Evolutionary conservation across 2,888 invertebrate species (phyloP).

Genomic region (Chrysolina oricalcia): DNA sequence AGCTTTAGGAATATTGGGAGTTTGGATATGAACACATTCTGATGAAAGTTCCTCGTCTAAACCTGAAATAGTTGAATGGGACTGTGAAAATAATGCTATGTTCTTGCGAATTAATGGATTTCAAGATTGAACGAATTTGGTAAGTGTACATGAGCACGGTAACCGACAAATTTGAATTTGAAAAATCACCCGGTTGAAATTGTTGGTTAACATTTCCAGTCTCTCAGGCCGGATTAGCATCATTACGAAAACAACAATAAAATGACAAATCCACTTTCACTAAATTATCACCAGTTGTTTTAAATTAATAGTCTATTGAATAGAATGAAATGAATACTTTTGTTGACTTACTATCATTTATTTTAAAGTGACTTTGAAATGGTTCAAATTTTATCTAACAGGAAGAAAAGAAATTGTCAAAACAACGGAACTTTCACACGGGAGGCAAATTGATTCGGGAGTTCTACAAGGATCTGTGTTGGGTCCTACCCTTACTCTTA

Average conservation of each 20-base stretch:
- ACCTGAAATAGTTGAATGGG: neutral
- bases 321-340: too few species aligned
- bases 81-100: neutral
- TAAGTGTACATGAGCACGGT: neutral
- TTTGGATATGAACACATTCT: too few species aligned
- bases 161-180: neutral
- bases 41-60: neutral
- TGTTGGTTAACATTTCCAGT: neutral
- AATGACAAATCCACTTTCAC: neutral
- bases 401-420: too few species aligned
- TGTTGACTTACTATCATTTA: too few species aligned
- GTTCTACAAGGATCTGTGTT: too few species aligned
- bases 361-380: too few species aligned
- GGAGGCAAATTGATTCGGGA: too few species aligned
- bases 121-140: neutral
- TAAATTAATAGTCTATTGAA: neutral
- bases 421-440: too few species aligned
- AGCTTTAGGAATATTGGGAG: too few species aligned
- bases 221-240: neutral
- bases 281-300: neutral
- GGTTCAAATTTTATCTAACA: too few species aligned
- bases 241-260: neutral
- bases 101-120: neutral
- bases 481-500: too few species aligned
- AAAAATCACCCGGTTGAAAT: neutral